Percentiles rank a stretch among this genome's conserved stretches.
Conservation (phyloP, 2,797 vertebrate species). For the Aeoliscus strigatus region DNA sequence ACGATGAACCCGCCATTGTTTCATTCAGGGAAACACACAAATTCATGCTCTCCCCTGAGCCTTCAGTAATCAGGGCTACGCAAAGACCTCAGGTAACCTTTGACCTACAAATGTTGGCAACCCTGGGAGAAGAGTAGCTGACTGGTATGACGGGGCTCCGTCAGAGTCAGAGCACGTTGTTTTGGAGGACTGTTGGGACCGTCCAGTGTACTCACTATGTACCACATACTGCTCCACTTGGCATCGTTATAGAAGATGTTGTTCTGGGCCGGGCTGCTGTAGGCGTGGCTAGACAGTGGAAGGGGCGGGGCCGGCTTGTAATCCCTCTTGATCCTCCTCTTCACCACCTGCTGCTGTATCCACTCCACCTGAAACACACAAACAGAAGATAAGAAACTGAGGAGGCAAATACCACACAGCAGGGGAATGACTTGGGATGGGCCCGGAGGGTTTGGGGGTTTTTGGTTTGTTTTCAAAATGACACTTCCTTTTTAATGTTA, state of each 20-base stretch:
- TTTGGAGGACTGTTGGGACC: neutral
- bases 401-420: slow-evolving; percentile 1
- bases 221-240: slow-evolving; percentile 99
- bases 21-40: slow-evolving; percentile 26
- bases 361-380: slow-evolving; percentile 86
- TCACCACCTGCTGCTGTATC: slow-evolving; percentile 97
- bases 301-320: slow-evolving; percentile 81
- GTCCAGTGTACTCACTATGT: slow-evolving; percentile 86
- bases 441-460: no score
- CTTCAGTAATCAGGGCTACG: slow-evolving; percentile 36
- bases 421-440: slow-evolving; percentile 1
- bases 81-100: slow-evolving; percentile 30
- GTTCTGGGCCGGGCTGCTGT: slow-evolving; percentile 72
- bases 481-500: no score
- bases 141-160: neutral
- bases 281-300: slow-evolving; percentile 64
- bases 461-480: no score
- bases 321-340: slow-evolving; percentile 94
- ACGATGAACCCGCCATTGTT: slow-evolving; percentile 4
- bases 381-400: slow-evolving; percentile 7
- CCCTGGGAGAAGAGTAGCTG: slow-evolving; percentile 2
- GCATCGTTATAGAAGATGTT: slow-evolving; percentile 95
- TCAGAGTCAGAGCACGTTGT: neutral
- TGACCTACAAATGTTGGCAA: slow-evolving; percentile 39
- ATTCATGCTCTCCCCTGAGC: slow-evolving; percentile 29